Conservation (phyloP, 2,797 vertebrate species). For the Sylvilagus floridanus region DNA sequence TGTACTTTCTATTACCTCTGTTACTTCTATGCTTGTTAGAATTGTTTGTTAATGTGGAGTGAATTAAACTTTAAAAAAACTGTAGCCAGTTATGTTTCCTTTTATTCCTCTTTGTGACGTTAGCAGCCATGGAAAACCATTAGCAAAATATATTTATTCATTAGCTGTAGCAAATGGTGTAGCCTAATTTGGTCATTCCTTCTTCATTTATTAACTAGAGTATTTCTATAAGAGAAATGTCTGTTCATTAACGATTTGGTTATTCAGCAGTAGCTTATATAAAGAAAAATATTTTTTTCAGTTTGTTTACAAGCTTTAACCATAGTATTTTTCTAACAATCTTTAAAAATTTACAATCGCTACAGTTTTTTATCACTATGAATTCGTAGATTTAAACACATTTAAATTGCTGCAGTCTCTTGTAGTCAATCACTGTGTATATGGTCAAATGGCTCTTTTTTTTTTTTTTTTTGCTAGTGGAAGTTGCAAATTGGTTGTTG, state of each 20-base stretch:
- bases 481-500: background rate
- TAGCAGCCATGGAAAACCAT: constrained; percentile 10
- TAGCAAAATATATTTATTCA: constrained; percentile 70
- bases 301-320: background rate
- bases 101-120: constrained; percentile 49
- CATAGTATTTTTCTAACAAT: background rate
- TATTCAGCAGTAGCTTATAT: constrained; percentile 1
- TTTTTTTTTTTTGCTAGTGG: background rate
- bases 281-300: constrained; percentile 6
- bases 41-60: constrained; percentile 24
- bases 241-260: constrained; percentile 27
- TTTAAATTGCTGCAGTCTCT: background rate
- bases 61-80: constrained; percentile 51
- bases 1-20: background rate
- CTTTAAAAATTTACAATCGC: background rate
- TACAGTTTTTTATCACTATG: background rate
- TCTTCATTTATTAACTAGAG: constrained; percentile 63
- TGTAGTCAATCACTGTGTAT: background rate
- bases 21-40: constrained; percentile 12
- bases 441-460: background rate
- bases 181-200: constrained; percentile 21
- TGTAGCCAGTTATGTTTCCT: background rate
- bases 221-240: constrained; percentile 55
- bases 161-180: constrained; percentile 31
- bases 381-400: background rate